phyloP scores from a whole-genome alignment of 2,888 invertebrate genomes.

The Lingula anatina region DNA sequence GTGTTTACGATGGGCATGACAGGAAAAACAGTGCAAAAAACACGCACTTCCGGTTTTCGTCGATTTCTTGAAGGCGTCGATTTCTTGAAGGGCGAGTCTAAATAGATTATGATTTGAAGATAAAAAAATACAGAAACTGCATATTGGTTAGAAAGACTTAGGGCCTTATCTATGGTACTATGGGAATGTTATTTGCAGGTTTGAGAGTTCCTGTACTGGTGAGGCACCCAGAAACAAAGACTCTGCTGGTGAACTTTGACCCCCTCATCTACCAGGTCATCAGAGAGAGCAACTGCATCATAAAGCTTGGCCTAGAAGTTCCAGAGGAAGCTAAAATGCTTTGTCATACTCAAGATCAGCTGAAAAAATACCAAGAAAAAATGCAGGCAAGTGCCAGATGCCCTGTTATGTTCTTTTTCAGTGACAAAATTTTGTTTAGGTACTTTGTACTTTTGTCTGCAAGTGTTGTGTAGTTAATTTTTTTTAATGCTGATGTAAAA shows the following conservation, averaged over 20 bases:
- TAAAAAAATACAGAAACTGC: too few species aligned
- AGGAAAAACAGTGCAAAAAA: too few species aligned
- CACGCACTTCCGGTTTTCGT: too few species aligned
- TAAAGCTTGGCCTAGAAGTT: constrained; percentile 68
- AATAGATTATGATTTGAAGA: too few species aligned
- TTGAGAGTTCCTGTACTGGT: constrained; percentile 69
- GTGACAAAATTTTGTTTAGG: constrained; percentile 1
- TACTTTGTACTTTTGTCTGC: not conserved
- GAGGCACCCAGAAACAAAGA: constrained; percentile 63
- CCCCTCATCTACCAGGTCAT: constrained; percentile 73
- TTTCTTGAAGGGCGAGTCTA: too few species aligned
- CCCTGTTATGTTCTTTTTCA: not conserved
- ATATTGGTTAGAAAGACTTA: too few species aligned
- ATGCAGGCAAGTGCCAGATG: constrained; percentile 57
- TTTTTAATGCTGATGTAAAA: not conserved
- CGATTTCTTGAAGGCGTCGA: too few species aligned
- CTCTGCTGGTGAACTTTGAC: constrained; percentile 65
- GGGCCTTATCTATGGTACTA: too few species aligned
- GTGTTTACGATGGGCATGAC: too few species aligned
- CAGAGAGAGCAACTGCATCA: constrained; percentile 76
- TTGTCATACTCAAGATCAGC: constrained; percentile 67
- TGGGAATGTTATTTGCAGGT: too few species aligned
- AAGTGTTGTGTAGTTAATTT: not conserved
- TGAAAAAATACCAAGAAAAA: constrained; percentile 61
- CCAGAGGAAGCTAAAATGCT: constrained; percentile 73